Evolutionary conservation across 2,113 vertebrate genomes (phyloP).

Genomic region (Platysternon megacephalum): DNA sequence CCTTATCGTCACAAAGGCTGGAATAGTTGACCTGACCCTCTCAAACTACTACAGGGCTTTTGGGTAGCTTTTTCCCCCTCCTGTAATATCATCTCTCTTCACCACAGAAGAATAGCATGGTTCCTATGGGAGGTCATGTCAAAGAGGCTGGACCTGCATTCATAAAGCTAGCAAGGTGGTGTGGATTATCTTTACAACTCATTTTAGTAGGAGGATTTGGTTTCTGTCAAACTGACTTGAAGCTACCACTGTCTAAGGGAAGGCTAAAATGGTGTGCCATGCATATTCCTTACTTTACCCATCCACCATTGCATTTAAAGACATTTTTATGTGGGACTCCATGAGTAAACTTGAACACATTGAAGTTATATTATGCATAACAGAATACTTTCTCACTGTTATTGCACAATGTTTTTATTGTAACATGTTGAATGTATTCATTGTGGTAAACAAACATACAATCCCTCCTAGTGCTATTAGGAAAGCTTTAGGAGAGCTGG

Average conservation of each 20-base stretch:
- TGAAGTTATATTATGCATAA: rapidly evolving
- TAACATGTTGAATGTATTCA: neutral
- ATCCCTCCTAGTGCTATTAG: neutral
- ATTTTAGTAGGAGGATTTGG: neutral
- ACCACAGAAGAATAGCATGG: neutral
- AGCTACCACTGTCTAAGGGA: neutral
- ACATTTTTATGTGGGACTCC: neutral
- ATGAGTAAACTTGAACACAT: neutral
- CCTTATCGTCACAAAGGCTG: neutral
- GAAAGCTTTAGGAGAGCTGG: neutral
- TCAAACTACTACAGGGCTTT: neutral
- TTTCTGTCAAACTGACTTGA: neutral
- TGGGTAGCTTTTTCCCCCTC: neutral
- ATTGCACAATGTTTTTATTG: neutral
- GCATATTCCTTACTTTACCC: neutral
- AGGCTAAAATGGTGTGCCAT: neutral
- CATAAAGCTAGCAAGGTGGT: neutral
- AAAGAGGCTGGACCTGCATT: neutral
- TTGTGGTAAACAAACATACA: neutral
- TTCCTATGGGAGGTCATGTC: neutral
- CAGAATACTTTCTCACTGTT: neutral
- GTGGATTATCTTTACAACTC: neutral
- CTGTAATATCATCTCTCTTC: neutral
- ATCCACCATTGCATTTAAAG: neutral
- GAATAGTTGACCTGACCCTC: neutral